These are phyloP conservation scores for Pagetopsis macropterus DNA, from an alignment of 2,797 vertebrate genomes.

Conservation along the genomic window DNA sequence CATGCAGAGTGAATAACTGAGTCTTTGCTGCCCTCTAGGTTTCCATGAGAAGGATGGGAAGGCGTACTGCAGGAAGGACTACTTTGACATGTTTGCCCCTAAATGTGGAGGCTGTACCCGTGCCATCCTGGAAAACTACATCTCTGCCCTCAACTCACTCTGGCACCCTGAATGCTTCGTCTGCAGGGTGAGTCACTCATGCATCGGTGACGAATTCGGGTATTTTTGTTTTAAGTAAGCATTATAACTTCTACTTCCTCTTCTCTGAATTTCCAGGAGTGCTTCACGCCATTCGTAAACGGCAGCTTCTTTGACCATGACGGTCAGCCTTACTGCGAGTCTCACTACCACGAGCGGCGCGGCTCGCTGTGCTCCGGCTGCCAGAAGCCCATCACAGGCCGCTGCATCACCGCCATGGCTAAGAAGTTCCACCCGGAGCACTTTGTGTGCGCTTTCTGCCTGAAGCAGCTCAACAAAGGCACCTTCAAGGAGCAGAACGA, in stretches of 20 bases:
- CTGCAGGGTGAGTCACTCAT: conserved; percentile 88
- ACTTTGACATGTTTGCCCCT: conserved; percentile 96
- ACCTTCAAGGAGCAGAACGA: conserved; percentile 98
- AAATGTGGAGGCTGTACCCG: conserved; percentile 94
- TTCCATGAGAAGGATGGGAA: conserved; percentile 97
- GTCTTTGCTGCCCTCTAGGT: conserved; percentile 77
- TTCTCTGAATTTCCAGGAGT: conserved; percentile 83
- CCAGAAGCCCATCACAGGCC: conserved; percentile 97
- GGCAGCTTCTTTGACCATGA: conserved; percentile 98
- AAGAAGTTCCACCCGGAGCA: conserved; percentile 98
- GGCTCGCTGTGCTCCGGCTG: conserved; percentile 95
- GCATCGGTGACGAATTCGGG: neutral
- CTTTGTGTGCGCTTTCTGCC: conserved; percentile 97
- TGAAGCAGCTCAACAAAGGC: conserved; percentile 98
- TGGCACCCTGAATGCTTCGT: conserved; percentile 98
- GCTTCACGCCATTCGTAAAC: conserved; percentile 93
- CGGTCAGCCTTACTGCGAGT: conserved; percentile 94
- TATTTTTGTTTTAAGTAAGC: neutral
- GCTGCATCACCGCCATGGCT: conserved; percentile 97
- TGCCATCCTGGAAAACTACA: conserved; percentile 96
- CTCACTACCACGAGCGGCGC: conserved; percentile 93
- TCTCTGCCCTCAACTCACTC: conserved; percentile 93
- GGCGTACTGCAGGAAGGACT: conserved; percentile 95
- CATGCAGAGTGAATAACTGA: neutral
- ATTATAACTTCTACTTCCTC: neutral